Base-by-base conservation (phyloP, 2,113 vertebrate genomes). In the Sapajus apella region DNA sequence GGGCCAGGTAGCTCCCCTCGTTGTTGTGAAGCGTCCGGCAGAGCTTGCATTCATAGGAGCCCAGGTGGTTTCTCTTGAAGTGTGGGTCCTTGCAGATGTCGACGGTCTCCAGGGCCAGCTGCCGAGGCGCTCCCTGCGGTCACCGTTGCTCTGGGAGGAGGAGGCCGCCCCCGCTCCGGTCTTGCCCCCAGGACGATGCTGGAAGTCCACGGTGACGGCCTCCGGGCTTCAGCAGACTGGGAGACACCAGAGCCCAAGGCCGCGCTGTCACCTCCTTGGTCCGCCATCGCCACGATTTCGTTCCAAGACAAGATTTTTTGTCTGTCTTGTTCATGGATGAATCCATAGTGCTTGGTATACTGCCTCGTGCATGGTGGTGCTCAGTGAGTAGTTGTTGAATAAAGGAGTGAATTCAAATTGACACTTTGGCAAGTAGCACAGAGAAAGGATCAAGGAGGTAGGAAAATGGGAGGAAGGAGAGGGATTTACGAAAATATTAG, bases 21-120 rank as follows among this genome's bases (percentile, higher is more conserved):
- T 99, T 99, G 98, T 99, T 99, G 97, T 99, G 99, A 58, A 99
- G 99, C 0, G 99, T 99, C 89, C 99, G 98, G 96, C 99, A 99
- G 35, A 99, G 99, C 96, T 99, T 99, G 97, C 99, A 99, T 87
- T 99, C 99, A 0, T 99, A 99, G 0, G 99, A 99, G 20, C 99
- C 99, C 98, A 99, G 98, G 94, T 99, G 99, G 96, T 99, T 99
- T 91, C 99, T 99, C 99, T 99, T 99, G 97, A 99, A 99, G 90
- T 99, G 99, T 0, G 99, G 99, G 56, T 99, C 99, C 99, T 99
- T 99, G 97, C 99, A 99, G 98, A 99, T 99, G 98, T 99, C 99
- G 1, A 99, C 99, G 16, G 99, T 99, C 40, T 99, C 99, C 66
- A 99, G 95, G 0, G 99, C 99, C 95, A 99, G 98, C 98, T 99